Base-by-base conservation (phyloP, 2,113 vertebrate species). In the Trematomus loennbergii region DNA sequence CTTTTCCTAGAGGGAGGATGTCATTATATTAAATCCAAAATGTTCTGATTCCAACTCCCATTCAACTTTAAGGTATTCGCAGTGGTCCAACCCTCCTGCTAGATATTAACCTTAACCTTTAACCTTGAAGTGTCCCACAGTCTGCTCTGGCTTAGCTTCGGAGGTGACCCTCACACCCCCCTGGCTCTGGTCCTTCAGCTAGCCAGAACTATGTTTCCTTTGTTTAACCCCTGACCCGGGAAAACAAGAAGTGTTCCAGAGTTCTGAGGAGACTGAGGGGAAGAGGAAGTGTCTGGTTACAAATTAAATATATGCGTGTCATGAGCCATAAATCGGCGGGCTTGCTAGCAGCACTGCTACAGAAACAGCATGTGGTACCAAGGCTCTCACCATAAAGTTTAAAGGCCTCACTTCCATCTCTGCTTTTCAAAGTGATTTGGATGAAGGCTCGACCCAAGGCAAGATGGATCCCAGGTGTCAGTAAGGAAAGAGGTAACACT, bases 261-360 rank as follows among this genome's bases (percentile, higher is more conserved):
- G 95, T 97, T 97, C 96, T 97, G 93, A 97, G 89, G 87, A 91
- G 92, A 93, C 92, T 90, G 91, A 95, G 95, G 96, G 96, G 94
- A 96, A 96, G 94, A 96, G 98, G 98, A 99, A 99, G 98, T 98
- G 95, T 99, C 96, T 93, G 96, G 97, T 99, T 98, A 97, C 98
- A 99, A 96, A 98, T 98, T 97, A 97, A 97, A 99, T 96, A 96
- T 97, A 96, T 97, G 95, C 90, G 87, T 97, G 97, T 97, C 96
- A 95, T 96, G 96, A 96, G 94, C 94, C 94, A 96, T 97, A 98
- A 98, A 98, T 98, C 94, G 93, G 88, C 81, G 40, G 87, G 74
- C 87, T 90, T 89, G 95, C 95, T 93, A 95, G 95, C 90, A 94
- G 94, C 46, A 9, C 91, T 84, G 92, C 94, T 94, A 79, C 95